These are phyloP conservation scores for Drosophila vallismaia DNA, from an alignment of 2,888 invertebrate genomes.

Conservation along the genomic window DNA sequence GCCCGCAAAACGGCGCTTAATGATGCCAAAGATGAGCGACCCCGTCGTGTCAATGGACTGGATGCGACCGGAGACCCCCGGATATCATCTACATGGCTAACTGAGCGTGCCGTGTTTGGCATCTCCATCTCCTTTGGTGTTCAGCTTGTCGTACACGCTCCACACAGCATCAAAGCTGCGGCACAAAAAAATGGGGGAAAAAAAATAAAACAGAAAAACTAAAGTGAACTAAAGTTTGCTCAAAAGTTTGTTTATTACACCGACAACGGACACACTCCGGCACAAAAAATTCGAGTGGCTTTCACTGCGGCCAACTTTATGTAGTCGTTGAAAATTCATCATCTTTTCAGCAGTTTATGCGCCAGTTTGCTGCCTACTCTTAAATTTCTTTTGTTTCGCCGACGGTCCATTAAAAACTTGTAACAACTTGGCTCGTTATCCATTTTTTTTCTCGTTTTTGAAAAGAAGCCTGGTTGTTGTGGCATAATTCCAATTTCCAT, in stretches of 20 bases:
- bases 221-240: slow-evolving; percentile 78
- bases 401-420: slow-evolving; percentile 82
- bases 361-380: slow-evolving; percentile 68
- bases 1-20: slow-evolving; percentile 67
- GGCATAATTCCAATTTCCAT: slow-evolving; percentile 73
- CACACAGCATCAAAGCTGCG: slow-evolving; percentile 45
- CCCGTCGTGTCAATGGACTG: slow-evolving; percentile 76
- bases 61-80: slow-evolving; percentile 30
- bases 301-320: slow-evolving; percentile 50
- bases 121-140: slow-evolving; percentile 60
- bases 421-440: slow-evolving; percentile 76
- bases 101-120: slow-evolving; percentile 78
- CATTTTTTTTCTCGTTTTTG: slow-evolving; percentile 40
- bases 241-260: slow-evolving; percentile 81
- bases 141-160: slow-evolving; percentile 73
- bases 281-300: slow-evolving; percentile 43
- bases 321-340: slow-evolving; percentile 76
- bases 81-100: slow-evolving; percentile 78
- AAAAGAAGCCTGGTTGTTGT: slow-evolving; percentile 9
- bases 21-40: slow-evolving; percentile 79
- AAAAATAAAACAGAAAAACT: slow-evolving; percentile 47
- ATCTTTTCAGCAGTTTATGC: slow-evolving; percentile 78
- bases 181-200: slow-evolving; percentile 1
- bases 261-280: slow-evolving; percentile 60
- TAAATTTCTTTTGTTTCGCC: slow-evolving; percentile 44